Conservation (phyloP, 1,140 invertebrate species). For the Xylocopa sonorina region DNA sequence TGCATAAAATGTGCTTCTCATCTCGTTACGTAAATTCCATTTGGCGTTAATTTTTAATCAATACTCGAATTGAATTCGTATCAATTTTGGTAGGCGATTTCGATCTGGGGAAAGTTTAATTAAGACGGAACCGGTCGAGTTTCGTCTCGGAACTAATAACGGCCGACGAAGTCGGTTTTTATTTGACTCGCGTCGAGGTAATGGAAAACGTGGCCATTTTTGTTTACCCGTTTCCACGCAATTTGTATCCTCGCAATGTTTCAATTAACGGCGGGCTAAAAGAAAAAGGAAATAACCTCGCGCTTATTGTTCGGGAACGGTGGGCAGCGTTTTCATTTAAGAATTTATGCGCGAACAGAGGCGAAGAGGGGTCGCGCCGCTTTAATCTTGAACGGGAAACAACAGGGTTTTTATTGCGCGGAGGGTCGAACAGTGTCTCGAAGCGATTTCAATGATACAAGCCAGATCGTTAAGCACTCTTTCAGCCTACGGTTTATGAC, state of each 20-base stretch:
- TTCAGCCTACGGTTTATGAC: conserved; percentile 1
- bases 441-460: conserved; percentile 46
- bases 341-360: conserved; percentile 6
- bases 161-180: background rate
- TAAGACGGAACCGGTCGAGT: too few species aligned
- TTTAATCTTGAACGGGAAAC: conserved; percentile 3
- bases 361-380: rapidly evolving
- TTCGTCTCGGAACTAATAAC: too few species aligned
- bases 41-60: too few species aligned
- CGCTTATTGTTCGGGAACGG: background rate
- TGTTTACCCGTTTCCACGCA: background rate
- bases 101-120: too few species aligned
- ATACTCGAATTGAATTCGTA: too few species aligned
- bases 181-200: background rate
- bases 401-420: background rate
- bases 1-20: too few species aligned
- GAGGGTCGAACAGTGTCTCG: background rate
- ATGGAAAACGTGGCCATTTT: too few species aligned
- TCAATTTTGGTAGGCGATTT: too few species aligned
- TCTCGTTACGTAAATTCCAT: too few species aligned
- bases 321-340: background rate
- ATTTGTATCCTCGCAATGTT: background rate
- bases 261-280: background rate
- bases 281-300: background rate
- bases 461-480: conserved; percentile 13